Evolutionary conservation across 2,888 invertebrate species (phyloP).

Genomic region (Oligia strigilis): DNA sequence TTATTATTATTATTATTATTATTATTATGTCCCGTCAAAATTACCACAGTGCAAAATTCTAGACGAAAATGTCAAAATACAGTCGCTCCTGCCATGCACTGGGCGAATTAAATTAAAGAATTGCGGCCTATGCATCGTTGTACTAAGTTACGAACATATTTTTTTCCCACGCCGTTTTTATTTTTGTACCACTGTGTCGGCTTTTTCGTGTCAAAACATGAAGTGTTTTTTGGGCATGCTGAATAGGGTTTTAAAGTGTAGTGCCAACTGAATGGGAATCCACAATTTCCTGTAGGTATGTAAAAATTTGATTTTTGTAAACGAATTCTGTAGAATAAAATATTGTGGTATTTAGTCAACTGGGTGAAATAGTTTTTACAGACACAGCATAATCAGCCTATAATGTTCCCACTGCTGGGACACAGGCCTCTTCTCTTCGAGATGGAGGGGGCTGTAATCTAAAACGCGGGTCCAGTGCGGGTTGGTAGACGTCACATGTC

Average conservation of each 20-base stretch:
- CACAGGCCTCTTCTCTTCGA: no score
- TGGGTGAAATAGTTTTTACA: constrained; percentile 20
- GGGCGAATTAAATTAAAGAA: constrained; percentile 64
- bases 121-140: constrained; percentile 54
- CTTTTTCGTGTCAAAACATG: constrained; percentile 59
- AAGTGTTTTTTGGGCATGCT: constrained; percentile 39
- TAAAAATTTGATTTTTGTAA: constrained; percentile 22
- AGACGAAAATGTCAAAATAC: constrained; percentile 45
- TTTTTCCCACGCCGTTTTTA: constrained; percentile 54
- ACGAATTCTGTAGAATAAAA: constrained; percentile 10
- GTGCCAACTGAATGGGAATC: constrained; percentile 40
- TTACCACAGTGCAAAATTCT: constrained; percentile 33
- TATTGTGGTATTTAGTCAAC: constrained; percentile 1
- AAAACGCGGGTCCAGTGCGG: no score
- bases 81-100: neutral
- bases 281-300: constrained; percentile 15
- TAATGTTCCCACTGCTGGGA: no score
- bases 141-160: constrained; percentile 30
- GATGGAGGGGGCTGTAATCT: no score
- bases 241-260: constrained; percentile 34
- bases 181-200: constrained; percentile 54
- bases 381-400: no score
- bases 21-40: constrained; percentile 30
- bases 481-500: no score
- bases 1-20: no score